Evolutionary conservation across 2,113 vertebrate species (phyloP), one percentile per base, ranked within the genome.

Genomic region (Pteronura brasiliensis): DNA sequence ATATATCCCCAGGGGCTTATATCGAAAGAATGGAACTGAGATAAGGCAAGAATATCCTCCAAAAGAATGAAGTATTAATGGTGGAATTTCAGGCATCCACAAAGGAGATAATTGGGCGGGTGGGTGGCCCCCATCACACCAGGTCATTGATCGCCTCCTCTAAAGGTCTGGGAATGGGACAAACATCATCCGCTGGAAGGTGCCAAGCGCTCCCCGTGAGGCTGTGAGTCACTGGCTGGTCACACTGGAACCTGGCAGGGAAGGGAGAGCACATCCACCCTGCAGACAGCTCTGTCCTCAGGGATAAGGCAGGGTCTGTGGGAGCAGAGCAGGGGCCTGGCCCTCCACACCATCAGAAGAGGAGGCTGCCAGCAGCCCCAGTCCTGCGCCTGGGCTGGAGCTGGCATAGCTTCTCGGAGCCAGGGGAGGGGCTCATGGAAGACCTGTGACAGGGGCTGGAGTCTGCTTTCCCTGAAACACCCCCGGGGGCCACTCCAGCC

Each of bases 41-140:
- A 98, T 98, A 98, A 98, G 97, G 92, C 96, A 93, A 42, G 93
- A 92, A 83, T 71, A 76, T 89, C 92, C 96, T 98, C 98, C 97
- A 95, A 94, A 93, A 93, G 83, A 76, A 94, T 98, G 97, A 98
- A 90, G 92, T 95, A 85, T 52, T 80, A 59, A 27, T 61, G 90
- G 92, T 97, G 98, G 98, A 97, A 98, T 98, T 79, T n/a, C 76
- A 98, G 94, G 97, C 97, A 97, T 97, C 94, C 88, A 72, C 90
- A 18, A 25, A 98, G 96, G 84, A 97, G 96, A 96, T 96, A 83
- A 96, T 97, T 81, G 42, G 86, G 84, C 82, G 83, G 84, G 92
- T 97, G 97, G 98, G 96, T 97, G 96, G 96, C 97, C 95, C 92
- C 61, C 44, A 18, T 88, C 92, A 96, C 61, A 11, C 93, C 83